Percentiles rank a stretch among this genome's conserved stretches.
phyloP scores from a whole-genome alignment of 1,140 invertebrate species.

The Platyscapa corneri region DNA sequence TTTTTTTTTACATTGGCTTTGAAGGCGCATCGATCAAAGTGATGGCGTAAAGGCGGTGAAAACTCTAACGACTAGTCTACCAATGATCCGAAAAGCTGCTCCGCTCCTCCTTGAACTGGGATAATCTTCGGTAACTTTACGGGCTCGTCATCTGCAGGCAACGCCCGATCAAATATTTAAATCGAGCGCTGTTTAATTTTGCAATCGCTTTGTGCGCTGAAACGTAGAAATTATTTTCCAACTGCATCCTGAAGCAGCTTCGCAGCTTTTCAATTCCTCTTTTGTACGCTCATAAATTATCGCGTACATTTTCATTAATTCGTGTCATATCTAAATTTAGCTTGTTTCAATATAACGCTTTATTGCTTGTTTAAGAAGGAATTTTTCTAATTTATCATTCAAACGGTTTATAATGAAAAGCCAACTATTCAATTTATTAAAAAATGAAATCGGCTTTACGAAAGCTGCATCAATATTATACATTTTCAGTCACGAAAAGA shows the following conservation, averaged over 20 bases:
- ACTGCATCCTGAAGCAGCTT: not conserved
- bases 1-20: too few relatives aligned
- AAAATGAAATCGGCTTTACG: not conserved
- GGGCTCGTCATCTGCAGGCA: constrained; percentile 3
- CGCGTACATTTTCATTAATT: constrained; percentile 1
- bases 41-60: not conserved
- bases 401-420: not conserved
- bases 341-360: not conserved
- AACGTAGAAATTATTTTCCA: not conserved
- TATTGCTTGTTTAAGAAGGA: not conserved
- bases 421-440: not conserved
- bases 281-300: not conserved
- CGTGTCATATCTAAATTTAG: not conserved
- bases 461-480: not conserved
- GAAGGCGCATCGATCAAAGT: constrained; percentile 2
- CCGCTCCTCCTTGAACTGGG: not conserved
- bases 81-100: not conserved
- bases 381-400: not conserved
- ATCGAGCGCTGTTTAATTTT: not conserved
- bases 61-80: constrained; percentile 10
- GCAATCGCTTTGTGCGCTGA: not conserved
- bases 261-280: not conserved
- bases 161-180: not conserved
- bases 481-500: not conserved
- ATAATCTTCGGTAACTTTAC: constrained; percentile 4